phyloP scores from a whole-genome alignment of 2,797 vertebrate species.

The Schizopygopsis pylzovi region DNA sequence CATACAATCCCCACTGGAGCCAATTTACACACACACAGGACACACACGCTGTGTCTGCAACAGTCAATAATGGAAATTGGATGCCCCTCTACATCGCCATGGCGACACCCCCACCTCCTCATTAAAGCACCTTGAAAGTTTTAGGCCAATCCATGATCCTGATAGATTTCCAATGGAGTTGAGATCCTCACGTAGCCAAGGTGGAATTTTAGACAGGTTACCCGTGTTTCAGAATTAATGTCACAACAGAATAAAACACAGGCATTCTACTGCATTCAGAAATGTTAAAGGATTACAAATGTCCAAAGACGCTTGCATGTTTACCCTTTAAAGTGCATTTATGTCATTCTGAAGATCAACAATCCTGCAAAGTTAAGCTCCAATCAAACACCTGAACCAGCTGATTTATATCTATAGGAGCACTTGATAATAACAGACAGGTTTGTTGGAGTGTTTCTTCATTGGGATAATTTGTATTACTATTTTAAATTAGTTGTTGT shows the following conservation, averaged over 20 bases:
- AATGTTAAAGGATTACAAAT: neutral
- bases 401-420: neutral
- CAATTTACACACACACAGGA: slow-evolving; percentile 91
- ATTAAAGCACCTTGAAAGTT: slow-evolving; percentile 89
- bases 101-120: slow-evolving; percentile 71
- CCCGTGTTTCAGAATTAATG: slow-evolving; percentile 53
- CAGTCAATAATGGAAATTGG: slow-evolving; percentile 99
- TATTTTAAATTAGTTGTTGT: neutral
- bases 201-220: slow-evolving; percentile 57
- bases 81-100: slow-evolving; percentile 80
- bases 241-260: neutral
- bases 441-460: neutral
- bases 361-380: neutral
- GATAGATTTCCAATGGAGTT: slow-evolving; percentile 77
- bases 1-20: slow-evolving; percentile 95
- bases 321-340: neutral
- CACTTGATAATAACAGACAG: neutral
- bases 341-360: neutral
- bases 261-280: neutral
- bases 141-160: slow-evolving; percentile 75
- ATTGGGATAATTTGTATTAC: neutral
- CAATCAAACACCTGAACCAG: neutral
- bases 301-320: neutral
- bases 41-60: slow-evolving; percentile 85
- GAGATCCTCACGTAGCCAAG: slow-evolving; percentile 73